phyloP scores from a whole-genome alignment of 2,797 vertebrate genomes.

The Melanotaenia trifasciata region DNA sequence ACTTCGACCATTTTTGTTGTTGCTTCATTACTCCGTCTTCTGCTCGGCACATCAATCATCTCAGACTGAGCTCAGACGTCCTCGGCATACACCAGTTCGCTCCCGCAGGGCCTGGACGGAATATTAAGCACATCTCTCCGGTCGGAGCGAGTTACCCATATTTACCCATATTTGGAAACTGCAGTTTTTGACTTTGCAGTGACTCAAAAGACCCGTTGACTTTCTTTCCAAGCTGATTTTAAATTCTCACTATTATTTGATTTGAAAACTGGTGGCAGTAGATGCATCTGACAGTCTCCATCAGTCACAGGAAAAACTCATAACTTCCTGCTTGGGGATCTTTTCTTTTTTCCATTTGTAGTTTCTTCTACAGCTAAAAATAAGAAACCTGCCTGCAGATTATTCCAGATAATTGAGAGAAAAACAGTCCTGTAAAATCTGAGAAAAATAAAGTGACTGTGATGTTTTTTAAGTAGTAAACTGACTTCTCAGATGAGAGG shows the following conservation, averaged over 20 bases:
- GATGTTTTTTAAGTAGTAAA: neutral
- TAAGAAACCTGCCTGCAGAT: neutral
- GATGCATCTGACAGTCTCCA: conserved; percentile 30
- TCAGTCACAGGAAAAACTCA: conserved; percentile 45
- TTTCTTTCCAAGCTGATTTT: conserved; percentile 34
- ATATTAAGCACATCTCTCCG: conserved; percentile 30
- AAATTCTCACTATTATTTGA: conserved; percentile 29
- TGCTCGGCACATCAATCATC: conserved; percentile 39
- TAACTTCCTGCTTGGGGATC: conserved; percentile 37
- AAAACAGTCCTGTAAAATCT: neutral
- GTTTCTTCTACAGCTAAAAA: neutral
- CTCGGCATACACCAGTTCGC: neutral
- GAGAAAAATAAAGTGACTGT: conserved; percentile 9
- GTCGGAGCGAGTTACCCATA: conserved; percentile 25
- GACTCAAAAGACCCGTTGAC: conserved; percentile 29
- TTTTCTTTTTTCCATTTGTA: conserved; percentile 9
- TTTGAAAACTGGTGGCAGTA: conserved; percentile 46
- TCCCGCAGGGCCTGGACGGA: conserved; percentile 16
- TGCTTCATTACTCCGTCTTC: neutral
- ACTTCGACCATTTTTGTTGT: conserved; percentile 16
- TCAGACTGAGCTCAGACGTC: conserved; percentile 13
- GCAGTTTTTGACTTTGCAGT: conserved; percentile 45
- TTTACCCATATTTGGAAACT: conserved; percentile 17
- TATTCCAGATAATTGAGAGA: neutral
- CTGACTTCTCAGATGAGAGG: conserved; percentile 8